Evolutionary conservation across 1,140 invertebrate species (phyloP), one percentile per base, ranked within the genome.

Genomic region (Aphidius gifuensis): DNA sequence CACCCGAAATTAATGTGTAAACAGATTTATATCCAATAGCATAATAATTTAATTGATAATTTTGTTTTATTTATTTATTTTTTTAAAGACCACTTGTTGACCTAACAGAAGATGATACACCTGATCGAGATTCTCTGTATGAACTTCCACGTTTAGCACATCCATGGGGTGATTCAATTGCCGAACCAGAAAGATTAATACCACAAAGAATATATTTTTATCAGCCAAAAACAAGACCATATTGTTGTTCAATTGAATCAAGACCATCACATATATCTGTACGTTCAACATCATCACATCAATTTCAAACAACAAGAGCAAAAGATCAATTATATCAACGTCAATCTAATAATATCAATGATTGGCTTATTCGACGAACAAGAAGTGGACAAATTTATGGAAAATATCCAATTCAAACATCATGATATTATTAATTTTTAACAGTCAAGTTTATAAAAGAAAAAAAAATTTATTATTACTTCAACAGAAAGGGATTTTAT

Each of bases 301-400:
- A 64, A 42, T 67, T 64, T 6, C 67, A 71, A 16, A 65, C 64
- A 23, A 69, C 67, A 1, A 62, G 65, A 58, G 60, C 56, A 6
- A 47, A 32, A 32, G 23, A 32, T 32, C 23, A 32, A 32, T 44
- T 46, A 53, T 23, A 8, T 54, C n/a, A 32, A 62, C 23, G 5
- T 5, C 50, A 57, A 50, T 49, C 23, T 5, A 11, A 21, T 16
- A n/a, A 4, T 23, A 7, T 39, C 11, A 59, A 43, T 62, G 62
- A 60, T 47, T 78, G 74, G 74, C 38, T 78, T n/a, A 55, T 76
- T 44, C 68, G 76, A 8, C 70, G 68, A 54, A 78, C 76, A 0
- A 68, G 76, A 42, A 78, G 76, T 63, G 76, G 76, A 6, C 71
- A 74, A 6, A 49, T 78, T 8, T 77, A 77, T 49, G 75, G 75